phyloP scores from a whole-genome alignment of 2,113 vertebrate genomes.

The Acinonyx jubatus region DNA sequence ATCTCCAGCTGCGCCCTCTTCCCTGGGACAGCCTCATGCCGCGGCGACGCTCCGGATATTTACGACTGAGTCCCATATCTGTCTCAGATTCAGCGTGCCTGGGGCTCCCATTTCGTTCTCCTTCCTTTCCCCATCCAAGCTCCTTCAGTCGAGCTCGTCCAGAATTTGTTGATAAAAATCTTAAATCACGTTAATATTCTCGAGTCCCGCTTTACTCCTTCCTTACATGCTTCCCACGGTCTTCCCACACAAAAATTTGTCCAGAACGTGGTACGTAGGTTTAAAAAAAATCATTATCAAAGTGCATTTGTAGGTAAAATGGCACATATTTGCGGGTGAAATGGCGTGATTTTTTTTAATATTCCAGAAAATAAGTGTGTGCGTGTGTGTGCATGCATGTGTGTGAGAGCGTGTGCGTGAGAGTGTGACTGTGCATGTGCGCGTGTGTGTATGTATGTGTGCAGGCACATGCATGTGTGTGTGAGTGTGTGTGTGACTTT shows the following conservation, averaged over 20 bases:
- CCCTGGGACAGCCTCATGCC: too few relatives aligned
- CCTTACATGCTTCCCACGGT: not conserved
- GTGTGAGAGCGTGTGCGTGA: not conserved
- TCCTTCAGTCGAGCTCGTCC: not conserved
- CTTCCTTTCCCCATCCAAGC: too few relatives aligned
- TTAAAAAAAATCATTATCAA: not conserved
- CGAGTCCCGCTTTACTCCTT: not conserved
- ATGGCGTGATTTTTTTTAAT: not conserved
- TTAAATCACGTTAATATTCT: not conserved
- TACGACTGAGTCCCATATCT: too few relatives aligned
- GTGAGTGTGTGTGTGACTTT: too few relatives aligned
- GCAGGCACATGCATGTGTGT: fast-evolving
- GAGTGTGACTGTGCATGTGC: too few relatives aligned
- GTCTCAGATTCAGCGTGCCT: not conserved
- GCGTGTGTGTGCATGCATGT: too few relatives aligned
- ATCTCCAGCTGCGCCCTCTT: too few relatives aligned
- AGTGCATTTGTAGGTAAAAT: not conserved
- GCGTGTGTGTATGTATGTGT: not conserved
- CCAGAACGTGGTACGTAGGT: not conserved
- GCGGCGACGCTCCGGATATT: fast-evolving
- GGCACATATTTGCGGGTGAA: not conserved
- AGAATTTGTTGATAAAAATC: not conserved
- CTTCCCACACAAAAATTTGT: not conserved
- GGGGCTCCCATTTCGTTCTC: not conserved
- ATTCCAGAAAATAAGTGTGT: not conserved